Evolutionary conservation across 2,113 vertebrate species (phyloP).

Genomic region (Neotragus pygmaeus): DNA sequence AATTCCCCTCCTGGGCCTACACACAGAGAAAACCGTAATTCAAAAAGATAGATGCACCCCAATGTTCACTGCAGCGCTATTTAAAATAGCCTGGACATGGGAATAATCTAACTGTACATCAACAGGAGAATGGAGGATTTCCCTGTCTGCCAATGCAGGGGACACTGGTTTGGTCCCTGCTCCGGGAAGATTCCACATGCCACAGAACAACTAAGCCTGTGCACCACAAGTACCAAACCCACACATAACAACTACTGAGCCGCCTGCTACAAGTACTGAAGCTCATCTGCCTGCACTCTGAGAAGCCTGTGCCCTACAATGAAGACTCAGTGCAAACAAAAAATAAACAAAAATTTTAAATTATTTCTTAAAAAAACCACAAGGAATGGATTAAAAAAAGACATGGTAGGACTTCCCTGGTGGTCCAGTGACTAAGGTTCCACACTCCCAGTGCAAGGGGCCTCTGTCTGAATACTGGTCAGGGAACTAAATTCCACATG

Average conservation of each 20-base stretch:
- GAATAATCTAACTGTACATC: background rate
- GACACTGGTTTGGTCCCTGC: too few species aligned
- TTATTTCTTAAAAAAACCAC: background rate
- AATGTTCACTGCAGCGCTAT: background rate
- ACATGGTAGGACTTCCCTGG: background rate
- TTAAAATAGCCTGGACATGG: background rate
- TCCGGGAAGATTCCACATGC: too few species aligned
- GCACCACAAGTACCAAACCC: background rate
- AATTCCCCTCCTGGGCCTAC: too few species aligned
- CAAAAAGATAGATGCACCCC: too few species aligned
- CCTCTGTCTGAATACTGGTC: background rate
- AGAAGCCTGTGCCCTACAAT: background rate
- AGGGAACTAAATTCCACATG: background rate
- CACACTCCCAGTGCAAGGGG: background rate
- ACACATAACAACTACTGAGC: background rate
- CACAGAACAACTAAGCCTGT: too few species aligned
- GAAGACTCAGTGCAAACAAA: background rate
- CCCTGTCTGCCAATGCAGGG: too few species aligned
- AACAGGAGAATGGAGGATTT: background rate
- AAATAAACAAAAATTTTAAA: background rate
- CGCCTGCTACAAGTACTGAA: background rate
- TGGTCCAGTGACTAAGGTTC: background rate
- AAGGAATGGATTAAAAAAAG: background rate
- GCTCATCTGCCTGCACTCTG: fast-evolving
- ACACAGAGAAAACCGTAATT: too few species aligned